A percentile compares a stretch with the other conserved stretches of the same genome.
phyloP scores from a whole-genome alignment of 2,888 invertebrate species.

The Drosophila buzzatii region DNA sequence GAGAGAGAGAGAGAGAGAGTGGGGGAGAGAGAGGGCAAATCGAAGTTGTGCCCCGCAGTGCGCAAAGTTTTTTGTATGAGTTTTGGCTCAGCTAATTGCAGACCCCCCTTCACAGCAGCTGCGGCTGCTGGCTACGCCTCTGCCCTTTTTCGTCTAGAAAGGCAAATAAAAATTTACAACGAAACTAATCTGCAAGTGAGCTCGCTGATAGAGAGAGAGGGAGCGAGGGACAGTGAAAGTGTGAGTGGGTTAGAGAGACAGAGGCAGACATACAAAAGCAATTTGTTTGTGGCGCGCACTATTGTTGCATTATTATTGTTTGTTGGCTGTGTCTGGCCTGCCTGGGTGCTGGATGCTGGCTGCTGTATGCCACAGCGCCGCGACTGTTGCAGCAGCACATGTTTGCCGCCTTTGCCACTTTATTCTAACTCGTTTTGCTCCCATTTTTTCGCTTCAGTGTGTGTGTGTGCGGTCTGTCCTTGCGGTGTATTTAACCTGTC shows the following conservation, averaged over 20 bases:
- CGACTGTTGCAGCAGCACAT: constrained; percentile 64
- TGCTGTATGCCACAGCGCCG: constrained; percentile 25
- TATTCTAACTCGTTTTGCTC: constrained; percentile 48
- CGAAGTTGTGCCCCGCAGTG: constrained; percentile 46
- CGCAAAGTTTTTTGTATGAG: constrained; percentile 28
- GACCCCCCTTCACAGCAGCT: constrained; percentile 9
- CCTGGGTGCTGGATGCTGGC: constrained; percentile 26
- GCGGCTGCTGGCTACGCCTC: constrained; percentile 33
- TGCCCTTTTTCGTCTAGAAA: constrained; percentile 49
- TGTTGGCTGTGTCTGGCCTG: constrained; percentile 68
- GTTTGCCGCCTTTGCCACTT: constrained; percentile 61
- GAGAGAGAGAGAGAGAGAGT: background rate
- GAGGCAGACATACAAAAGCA: constrained; percentile 62
- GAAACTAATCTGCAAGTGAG: constrained; percentile 79
- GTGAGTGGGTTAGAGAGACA: background rate
- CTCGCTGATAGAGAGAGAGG: constrained; percentile 44
- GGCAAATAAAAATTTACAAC: constrained; percentile 64
- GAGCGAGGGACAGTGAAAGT: constrained; percentile 3
- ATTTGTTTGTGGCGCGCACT: constrained; percentile 77
- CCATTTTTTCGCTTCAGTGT: constrained; percentile 31
- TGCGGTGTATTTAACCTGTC: constrained; percentile 84
- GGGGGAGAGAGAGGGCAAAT: background rate
- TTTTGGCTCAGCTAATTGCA: constrained; percentile 33
- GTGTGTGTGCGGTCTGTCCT: constrained; percentile 70
- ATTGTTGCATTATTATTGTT: constrained; percentile 81